Percentiles rank a stretch among this genome's conserved stretches.
Conservation (phyloP, 2,797 vertebrate species). For the Scomberomorus guttatus region DNA sequence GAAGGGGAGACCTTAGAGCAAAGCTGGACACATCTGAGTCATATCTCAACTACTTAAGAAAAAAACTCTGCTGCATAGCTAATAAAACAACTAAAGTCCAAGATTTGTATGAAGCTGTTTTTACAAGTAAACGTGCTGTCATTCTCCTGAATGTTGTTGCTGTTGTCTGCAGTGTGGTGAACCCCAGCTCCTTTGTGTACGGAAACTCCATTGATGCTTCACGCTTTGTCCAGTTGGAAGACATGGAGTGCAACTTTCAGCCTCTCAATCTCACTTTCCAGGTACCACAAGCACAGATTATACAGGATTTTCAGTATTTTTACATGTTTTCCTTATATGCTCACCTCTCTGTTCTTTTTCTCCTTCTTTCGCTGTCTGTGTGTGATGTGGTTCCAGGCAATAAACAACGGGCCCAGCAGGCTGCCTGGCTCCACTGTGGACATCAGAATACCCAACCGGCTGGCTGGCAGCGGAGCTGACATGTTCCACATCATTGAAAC, state of each 20-base stretch:
- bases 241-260: constrained; percentile 94
- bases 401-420: constrained; percentile 96
- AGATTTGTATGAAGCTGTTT: constrained; percentile 5
- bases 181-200: constrained; percentile 93
- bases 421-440: constrained; percentile 92
- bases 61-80: constrained; percentile 38
- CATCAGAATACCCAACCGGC: constrained; percentile 93
- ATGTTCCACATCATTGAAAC: constrained; percentile 94
- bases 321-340: constrained; percentile 11
- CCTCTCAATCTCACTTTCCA: constrained; percentile 96
- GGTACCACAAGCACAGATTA: constrained; percentile 79
- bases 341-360: constrained; percentile 34
- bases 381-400: constrained; percentile 87
- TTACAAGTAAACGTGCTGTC: neutral
- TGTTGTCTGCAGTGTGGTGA: constrained; percentile 86
- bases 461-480: constrained; percentile 91
- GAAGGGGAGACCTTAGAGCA: constrained; percentile 53
- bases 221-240: constrained; percentile 91
- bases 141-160: neutral
- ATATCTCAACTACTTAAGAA: constrained; percentile 46
- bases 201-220: constrained; percentile 92
- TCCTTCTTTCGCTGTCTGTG: constrained; percentile 19
- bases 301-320: neutral
- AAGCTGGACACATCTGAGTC: constrained; percentile 54
- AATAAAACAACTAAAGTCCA: constrained; percentile 33